phyloP scores from a whole-genome alignment of 2,113 vertebrate species.

The Oenanthe melanoleuca region DNA sequence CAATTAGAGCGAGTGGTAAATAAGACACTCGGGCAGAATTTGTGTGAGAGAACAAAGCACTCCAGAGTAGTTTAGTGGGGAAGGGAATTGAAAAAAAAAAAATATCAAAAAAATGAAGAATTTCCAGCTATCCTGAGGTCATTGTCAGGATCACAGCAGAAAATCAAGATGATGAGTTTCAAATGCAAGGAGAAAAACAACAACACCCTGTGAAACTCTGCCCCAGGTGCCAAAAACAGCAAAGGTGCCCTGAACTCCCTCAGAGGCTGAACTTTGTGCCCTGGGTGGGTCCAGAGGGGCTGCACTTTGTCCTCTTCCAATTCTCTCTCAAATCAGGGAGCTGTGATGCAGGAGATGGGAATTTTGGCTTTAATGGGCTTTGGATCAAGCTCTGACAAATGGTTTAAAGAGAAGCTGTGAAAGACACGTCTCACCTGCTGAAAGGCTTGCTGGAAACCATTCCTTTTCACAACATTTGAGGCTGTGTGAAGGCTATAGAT shows the following conservation, averaged over 20 bases:
- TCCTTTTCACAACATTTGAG: background rate
- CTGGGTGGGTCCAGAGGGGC: background rate
- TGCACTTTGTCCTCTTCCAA: background rate
- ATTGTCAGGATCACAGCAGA: background rate
- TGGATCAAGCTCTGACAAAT: background rate
- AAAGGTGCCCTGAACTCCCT: background rate
- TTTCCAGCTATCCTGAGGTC: background rate
- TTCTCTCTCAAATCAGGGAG: background rate
- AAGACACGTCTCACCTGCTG: background rate
- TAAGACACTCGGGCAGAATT: background rate
- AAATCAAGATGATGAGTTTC: background rate
- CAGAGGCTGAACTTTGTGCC: background rate
- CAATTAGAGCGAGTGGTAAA: conserved; percentile 41
- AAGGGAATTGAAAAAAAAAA: background rate
- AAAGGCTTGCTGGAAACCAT: background rate
- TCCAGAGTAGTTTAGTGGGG: background rate
- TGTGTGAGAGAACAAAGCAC: background rate
- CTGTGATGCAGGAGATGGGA: background rate
- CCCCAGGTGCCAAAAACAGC: background rate
- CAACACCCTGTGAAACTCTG: background rate
- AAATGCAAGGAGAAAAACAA: background rate
- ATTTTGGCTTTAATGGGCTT: background rate
- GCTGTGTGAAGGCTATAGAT: background rate
- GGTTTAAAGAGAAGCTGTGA: conserved; percentile 1
- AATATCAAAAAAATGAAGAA: background rate